A percentile compares a stretch with the other conserved stretches of the same genome.
These are phyloP conservation scores for Cranoglanis bouderius DNA, from an alignment of 2,113 vertebrate genomes.

Conservation along the genomic window DNA sequence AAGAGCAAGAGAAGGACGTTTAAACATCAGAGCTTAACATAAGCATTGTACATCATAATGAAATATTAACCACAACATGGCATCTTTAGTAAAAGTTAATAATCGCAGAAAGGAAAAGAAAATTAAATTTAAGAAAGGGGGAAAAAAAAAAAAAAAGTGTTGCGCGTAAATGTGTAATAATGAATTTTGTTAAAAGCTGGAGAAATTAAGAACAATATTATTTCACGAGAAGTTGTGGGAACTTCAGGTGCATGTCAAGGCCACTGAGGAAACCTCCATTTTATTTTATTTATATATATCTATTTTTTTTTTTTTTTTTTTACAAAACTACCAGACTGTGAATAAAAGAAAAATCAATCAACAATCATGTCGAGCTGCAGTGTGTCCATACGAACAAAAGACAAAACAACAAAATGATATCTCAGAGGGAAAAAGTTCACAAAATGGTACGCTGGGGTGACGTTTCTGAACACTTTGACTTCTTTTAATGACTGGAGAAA, in stretches of 20 bases:
- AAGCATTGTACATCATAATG: constrained; percentile 70
- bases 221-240: constrained; percentile 24
- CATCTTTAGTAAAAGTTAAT: constrained; percentile 37
- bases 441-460: not conserved
- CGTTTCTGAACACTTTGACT: constrained; percentile 8
- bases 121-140: not conserved
- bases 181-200: constrained; percentile 53
- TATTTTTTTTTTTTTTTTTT: not conserved
- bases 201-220: constrained; percentile 48
- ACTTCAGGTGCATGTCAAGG: constrained; percentile 50
- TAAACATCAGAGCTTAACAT: constrained; percentile 70
- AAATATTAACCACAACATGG: constrained; percentile 56
- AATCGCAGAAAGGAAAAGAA: constrained; percentile 59
- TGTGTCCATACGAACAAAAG: not conserved
- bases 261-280: constrained; percentile 49
- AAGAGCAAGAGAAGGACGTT: constrained; percentile 64
- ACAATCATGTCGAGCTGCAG: constrained; percentile 3
- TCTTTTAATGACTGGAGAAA: not conserved
- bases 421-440: not conserved
- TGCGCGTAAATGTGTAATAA: constrained; percentile 9
- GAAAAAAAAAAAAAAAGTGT: constrained; percentile 49
- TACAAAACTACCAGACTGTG: constrained; percentile 27
- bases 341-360: constrained; percentile 31
- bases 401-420: not conserved
- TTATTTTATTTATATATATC: constrained; percentile 8